A percentile compares a stretch with the other conserved stretches of the same genome.
Evolutionary conservation across 2,797 vertebrate species (phyloP).

Genomic region (Craterocephalus amniculus): DNA sequence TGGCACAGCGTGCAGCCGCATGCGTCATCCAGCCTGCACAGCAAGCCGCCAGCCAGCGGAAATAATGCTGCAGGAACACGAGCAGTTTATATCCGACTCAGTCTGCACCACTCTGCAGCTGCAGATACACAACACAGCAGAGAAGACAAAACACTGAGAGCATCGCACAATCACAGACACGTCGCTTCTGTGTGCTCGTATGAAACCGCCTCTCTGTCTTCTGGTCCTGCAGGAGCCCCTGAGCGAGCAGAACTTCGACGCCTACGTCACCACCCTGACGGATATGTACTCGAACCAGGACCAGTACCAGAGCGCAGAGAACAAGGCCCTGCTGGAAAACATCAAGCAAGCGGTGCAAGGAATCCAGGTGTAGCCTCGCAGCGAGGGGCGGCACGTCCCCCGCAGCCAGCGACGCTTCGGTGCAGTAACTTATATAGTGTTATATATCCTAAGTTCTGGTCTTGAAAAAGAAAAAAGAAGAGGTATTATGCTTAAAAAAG

Average conservation of each 20-base stretch:
- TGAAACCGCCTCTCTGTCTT: not conserved
- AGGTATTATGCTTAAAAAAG: conserved; percentile 89
- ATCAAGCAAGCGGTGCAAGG: conserved; percentile 99
- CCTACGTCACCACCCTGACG: conserved; percentile 98
- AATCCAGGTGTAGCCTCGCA: conserved; percentile 95
- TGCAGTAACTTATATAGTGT: conserved; percentile 93
- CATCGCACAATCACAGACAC: no score
- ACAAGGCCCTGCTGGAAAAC: conserved; percentile 98
- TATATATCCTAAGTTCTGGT: conserved; percentile 92
- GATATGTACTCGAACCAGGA: conserved; percentile 99
- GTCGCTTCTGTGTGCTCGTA: no score
- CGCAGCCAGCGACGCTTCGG: conserved; percentile 75
- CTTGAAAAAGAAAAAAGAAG: conserved; percentile 74
- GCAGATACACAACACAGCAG: not conserved
- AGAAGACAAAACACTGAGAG: no score
- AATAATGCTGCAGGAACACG: no score
- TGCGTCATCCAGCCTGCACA: not conserved
- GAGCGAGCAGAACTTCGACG: conserved; percentile 99
- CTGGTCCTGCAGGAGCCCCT: conserved; percentile 91
- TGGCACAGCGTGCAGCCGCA: not conserved
- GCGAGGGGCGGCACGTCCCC: conserved; percentile 60
- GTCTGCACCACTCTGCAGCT: not conserved
- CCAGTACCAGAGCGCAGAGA: conserved; percentile 98
- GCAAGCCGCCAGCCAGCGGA: not conserved
- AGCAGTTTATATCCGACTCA: not conserved